Conservation (phyloP, 2,797 vertebrate genomes). For the Xyrichtys novacula region DNA sequence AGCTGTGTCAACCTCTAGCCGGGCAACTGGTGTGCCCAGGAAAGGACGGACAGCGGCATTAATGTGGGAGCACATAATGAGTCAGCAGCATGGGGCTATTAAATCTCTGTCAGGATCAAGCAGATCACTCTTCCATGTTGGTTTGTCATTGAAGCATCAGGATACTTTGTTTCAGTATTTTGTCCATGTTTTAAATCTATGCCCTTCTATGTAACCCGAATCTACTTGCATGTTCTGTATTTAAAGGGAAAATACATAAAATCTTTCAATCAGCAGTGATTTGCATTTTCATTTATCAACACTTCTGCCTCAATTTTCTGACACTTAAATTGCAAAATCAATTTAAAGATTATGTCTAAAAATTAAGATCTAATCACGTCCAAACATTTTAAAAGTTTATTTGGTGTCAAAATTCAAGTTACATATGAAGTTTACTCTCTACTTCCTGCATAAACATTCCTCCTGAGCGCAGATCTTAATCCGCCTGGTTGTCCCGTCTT, state of each 20-base stretch:
- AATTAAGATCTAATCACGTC: too few species aligned
- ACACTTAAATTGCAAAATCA: background rate
- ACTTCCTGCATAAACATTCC: constrained; percentile 32
- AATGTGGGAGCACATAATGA: constrained; percentile 73
- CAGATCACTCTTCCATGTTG: constrained; percentile 21
- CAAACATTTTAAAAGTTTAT: background rate
- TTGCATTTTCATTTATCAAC: too few species aligned
- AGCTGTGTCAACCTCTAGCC: constrained; percentile 92
- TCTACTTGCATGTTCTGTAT: too few species aligned
- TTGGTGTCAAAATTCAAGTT: background rate
- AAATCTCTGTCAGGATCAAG: constrained; percentile 34
- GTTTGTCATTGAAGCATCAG: background rate
- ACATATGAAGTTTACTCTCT: constrained; percentile 7
- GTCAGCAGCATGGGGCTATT: constrained; percentile 62
- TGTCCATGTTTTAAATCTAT: too few species aligned
- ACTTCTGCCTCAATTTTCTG: too few species aligned
- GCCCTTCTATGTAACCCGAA: too few species aligned
- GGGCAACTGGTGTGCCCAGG: constrained; percentile 87
- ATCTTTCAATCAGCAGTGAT: too few species aligned
- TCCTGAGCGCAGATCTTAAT: constrained; percentile 29
- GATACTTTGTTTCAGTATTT: too few species aligned
- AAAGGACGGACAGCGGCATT: constrained; percentile 80
- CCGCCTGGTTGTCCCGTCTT: constrained; percentile 41
- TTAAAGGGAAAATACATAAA: too few species aligned
- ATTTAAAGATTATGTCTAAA: too few species aligned